These are phyloP conservation scores for Ctenodactylus gundi DNA, from an alignment of 2,113 vertebrate species.

Conservation along the genomic window DNA sequence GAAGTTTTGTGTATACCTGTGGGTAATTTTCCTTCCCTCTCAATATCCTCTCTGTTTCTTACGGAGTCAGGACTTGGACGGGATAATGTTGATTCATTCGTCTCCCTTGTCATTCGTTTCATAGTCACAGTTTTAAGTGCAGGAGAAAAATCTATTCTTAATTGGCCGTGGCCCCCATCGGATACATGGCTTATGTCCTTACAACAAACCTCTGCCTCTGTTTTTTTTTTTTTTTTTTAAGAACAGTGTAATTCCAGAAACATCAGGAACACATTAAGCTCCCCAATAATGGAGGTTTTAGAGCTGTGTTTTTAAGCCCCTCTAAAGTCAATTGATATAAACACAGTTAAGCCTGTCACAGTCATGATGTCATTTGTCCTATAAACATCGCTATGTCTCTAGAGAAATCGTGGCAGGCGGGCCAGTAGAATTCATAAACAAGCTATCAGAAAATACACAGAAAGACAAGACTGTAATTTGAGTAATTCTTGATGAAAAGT, in stretches of 20 bases:
- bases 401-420: constrained; percentile 25
- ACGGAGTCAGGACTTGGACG: background rate
- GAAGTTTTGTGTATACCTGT: background rate
- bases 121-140: background rate
- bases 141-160: background rate
- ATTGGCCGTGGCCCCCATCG: background rate
- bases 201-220: background rate
- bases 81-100: background rate
- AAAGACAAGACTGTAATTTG: constrained; percentile 26
- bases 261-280: constrained; percentile 61
- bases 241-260: constrained; percentile 14
- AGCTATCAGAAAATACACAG: constrained; percentile 33
- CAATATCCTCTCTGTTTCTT: background rate
- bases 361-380: constrained; percentile 61
- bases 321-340: constrained; percentile 66
- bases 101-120: rapidly evolving
- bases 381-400: constrained; percentile 64
- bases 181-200: constrained; percentile 46
- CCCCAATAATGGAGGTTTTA: constrained; percentile 53
- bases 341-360: constrained; percentile 58
- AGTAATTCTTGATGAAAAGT: constrained; percentile 20
- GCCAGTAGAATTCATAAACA: constrained; percentile 64
- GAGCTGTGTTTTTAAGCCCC: constrained; percentile 63
- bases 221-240: too few species aligned
- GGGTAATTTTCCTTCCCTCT: background rate